Percentiles rank a stretch among this genome's conserved stretches.
Evolutionary conservation across 2,113 vertebrate species (phyloP).

Genomic region (Hypocryptadius cinnamomeus): DNA sequence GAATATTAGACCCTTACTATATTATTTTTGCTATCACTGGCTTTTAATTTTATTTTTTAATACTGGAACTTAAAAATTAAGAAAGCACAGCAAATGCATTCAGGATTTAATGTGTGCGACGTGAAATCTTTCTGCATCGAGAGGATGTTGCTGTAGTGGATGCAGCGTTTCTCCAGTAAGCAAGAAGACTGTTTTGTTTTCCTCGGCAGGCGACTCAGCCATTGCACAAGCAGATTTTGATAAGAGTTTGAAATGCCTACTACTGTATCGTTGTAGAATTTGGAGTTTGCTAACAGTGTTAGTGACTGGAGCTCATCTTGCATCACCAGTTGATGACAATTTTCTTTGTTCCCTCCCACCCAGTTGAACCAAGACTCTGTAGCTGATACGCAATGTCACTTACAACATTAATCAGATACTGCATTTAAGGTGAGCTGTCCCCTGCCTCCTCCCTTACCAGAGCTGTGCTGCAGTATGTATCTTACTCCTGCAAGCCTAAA

Average conservation of each 20-base stretch:
- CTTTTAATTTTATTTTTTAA: constrained; percentile 38
- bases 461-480: constrained; percentile 70
- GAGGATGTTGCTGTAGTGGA: constrained; percentile 61
- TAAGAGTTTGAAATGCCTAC: constrained; percentile 66
- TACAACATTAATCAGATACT: constrained; percentile 88
- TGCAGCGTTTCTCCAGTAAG: constrained; percentile 66
- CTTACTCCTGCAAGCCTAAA: constrained; percentile 71
- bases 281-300: constrained; percentile 73
- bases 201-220: constrained; percentile 65
- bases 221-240: constrained; percentile 61
- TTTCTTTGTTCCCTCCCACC: constrained; percentile 78
- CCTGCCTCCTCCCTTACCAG: constrained; percentile 70
- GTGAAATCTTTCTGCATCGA: constrained; percentile 67
- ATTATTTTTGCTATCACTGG: constrained; percentile 4
- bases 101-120: constrained; percentile 66
- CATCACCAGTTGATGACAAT: constrained; percentile 80
- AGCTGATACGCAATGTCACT: constrained; percentile 86
- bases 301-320: constrained; percentile 75
- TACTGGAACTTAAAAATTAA: constrained; percentile 39
- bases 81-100: constrained; percentile 59
- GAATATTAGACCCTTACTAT: constrained; percentile 28
- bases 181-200: constrained; percentile 66
- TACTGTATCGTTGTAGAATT: constrained; percentile 68
- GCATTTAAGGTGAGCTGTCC: constrained; percentile 81
- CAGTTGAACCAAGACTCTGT: constrained; percentile 82